phyloP scores from a whole-genome alignment of 2,888 invertebrate species.

The Meta bourneti region DNA sequence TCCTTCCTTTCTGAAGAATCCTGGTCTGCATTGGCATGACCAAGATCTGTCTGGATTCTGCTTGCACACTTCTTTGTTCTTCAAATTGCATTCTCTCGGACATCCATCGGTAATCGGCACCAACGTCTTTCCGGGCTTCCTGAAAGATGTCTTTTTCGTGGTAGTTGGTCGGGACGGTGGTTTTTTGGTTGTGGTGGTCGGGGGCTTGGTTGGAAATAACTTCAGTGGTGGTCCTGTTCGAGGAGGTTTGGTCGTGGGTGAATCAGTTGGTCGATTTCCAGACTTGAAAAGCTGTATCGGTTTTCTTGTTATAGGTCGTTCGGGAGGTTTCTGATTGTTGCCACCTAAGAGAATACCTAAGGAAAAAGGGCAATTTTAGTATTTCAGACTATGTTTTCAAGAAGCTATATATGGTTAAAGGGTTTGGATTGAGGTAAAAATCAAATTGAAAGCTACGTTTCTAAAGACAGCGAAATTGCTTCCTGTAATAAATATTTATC shows the following conservation, averaged over 20 bases:
- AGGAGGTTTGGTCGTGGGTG: conserved; percentile 67
- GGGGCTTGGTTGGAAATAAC: conserved; percentile 76
- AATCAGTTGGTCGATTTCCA: conserved; percentile 73
- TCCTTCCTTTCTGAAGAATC: conserved; percentile 78
- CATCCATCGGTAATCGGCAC: conserved; percentile 75
- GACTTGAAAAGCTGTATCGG: conserved; percentile 72
- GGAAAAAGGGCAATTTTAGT: no score
- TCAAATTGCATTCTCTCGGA: conserved; percentile 78
- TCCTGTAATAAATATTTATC: no score
- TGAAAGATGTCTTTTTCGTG: conserved; percentile 51
- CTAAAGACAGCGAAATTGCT: no score
- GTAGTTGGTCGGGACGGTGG: conserved; percentile 58
- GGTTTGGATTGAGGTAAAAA: no score
- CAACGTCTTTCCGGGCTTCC: conserved; percentile 67
- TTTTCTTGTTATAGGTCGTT: conserved; percentile 19
- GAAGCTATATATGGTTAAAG: no score
- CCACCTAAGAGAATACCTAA: background rate
- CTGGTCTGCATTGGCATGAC: conserved; percentile 79
- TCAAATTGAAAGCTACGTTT: no score
- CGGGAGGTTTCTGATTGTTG: conserved; percentile 20
- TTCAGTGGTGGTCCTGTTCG: conserved; percentile 65
- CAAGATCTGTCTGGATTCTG: conserved; percentile 77
- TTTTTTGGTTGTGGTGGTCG: conserved; percentile 65
- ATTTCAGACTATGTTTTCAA: no score
- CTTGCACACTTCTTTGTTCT: conserved; percentile 79